Evolutionary conservation across 2,888 invertebrate genomes (phyloP), one percentile per base, ranked within the genome.

Genomic region (Drosophila kambysellisi): DNA sequence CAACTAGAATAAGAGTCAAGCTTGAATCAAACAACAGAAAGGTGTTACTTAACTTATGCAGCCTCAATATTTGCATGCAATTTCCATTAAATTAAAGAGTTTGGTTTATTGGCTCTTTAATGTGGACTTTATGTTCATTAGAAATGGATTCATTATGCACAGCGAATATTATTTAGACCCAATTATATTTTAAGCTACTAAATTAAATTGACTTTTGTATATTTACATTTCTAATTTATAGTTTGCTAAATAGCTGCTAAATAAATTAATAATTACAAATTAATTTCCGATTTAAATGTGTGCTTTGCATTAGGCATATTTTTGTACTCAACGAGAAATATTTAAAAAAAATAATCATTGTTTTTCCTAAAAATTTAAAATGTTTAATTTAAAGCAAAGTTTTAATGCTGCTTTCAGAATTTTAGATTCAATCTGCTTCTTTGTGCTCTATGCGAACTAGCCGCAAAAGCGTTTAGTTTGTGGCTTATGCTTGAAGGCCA

Each of bases 401-500:
- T 5, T 37, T n/a, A 43, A 39, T 33, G 15, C 20, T 15, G 29
- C 30, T 37, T 20, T 15, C 25, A 11, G 15, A 20, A 9, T 30
- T 8, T 52, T 46, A 12, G 37, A 53, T 39, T 20, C 33, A 46
- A 46, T 15, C 46, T 15, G 46, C 25, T 7, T 25, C 15, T n/a
- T n/a, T 30, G n/a, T n/a, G n/a, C 6, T n/a, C 30, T 6, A 4
- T 6, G 52, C 12, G 2, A 39, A 30, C n/a, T 41, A 32, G n/a
- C 63, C 63, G 60, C 63, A 64, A 82, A 82, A 41, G 74, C 70
- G 68, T 74, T 84, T 76, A 69, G 73, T 53, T 72, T 78, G 83
- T 53, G 83, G 88, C 53, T 75, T 54, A 65, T 78, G 75, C 69
- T 61, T 73, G 75, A 70, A 67, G 51, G 71, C 73, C 66, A 72